These are phyloP conservation scores for Phania funesta DNA, from an alignment of 2,888 invertebrate species.

Conservation along the genomic window DNA sequence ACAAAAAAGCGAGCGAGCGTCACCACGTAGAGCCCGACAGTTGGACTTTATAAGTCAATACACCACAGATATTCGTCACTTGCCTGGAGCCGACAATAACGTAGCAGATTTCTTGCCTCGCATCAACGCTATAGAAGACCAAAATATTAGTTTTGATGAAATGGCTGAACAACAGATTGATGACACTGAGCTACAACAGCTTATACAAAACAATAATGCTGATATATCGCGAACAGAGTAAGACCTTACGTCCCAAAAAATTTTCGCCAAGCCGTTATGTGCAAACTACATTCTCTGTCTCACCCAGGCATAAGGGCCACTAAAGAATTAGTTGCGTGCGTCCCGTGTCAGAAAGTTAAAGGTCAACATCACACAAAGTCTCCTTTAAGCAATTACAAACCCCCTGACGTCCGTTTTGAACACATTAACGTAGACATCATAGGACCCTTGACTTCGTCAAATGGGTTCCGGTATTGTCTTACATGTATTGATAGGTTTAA, in stretches of 20 bases:
- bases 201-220: background rate
- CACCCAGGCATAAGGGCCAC: background rate
- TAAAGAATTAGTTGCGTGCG: conserved; percentile 16
- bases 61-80: background rate
- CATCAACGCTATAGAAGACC: background rate
- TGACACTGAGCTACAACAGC: background rate
- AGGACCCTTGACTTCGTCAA: conserved; percentile 16
- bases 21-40: background rate
- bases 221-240: background rate
- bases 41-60: conserved; percentile 5
- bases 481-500: background rate
- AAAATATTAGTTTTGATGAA: background rate
- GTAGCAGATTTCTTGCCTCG: conserved; percentile 1
- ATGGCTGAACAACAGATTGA: background rate
- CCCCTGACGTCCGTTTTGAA: conserved; percentile 66
- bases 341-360: background rate
- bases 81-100: background rate
- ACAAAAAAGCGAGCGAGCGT: background rate
- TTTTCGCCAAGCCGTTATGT: conserved; percentile 12
- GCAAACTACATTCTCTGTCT: conserved; percentile 13
- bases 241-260: conserved; percentile 42
- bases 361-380: background rate
- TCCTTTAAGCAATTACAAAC: background rate
- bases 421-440: conserved; percentile 79
- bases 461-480: conserved; percentile 1